Evolutionary conservation across 2,113 vertebrate species (phyloP), one percentile per base, ranked within the genome.

Genomic region (Cricetomys ansorgei): DNA sequence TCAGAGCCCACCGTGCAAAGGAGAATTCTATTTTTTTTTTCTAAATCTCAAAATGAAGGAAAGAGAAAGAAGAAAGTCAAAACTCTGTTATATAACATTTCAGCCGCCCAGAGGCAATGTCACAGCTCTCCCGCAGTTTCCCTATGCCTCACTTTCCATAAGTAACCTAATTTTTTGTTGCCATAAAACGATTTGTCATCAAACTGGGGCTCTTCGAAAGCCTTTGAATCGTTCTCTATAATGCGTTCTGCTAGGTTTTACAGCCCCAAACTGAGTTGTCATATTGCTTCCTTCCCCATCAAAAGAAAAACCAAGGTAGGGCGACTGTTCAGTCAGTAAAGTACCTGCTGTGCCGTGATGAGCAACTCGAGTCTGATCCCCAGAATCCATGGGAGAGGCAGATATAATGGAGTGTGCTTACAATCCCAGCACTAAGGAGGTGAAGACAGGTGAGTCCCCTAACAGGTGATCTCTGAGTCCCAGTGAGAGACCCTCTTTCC

Each of bases 1-100:
- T 92, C 67, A 96, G 87, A 92, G 2, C 23, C 64, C 62, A 64
- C 16, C 70, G 19, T 59, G 79, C 6, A 85, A 93, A 93, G 48
- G 81, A 81, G 50, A 86, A 77, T 81, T 92, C 55, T 76, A 16
- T 50, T 89, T 94, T 86, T 76, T 50, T 89, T 94, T 86, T 76
- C 57, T 59, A 86, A 87, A 90, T 69, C 29, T 37, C 21, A 53
- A n/a, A 85, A 45, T 13, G 40, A 27, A 73, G 21, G 45, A 73
- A 64, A 6, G 79, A 29, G 57, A 11, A 62, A 70, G 84, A 69
- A 53, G 69, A 89, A 88, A 69, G 43, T n/a, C 75, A 87, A 29
- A 50, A 50, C 25, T 45, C 53, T 40, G 7, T 81, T 93, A 16
- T 3, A 57, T 45, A 70, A 93, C 19, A 57, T 72, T 75, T 85